These are phyloP conservation scores for Edolisoma coerulescens DNA, from an alignment of 2,113 vertebrate genomes.

Conservation along the genomic window DNA sequence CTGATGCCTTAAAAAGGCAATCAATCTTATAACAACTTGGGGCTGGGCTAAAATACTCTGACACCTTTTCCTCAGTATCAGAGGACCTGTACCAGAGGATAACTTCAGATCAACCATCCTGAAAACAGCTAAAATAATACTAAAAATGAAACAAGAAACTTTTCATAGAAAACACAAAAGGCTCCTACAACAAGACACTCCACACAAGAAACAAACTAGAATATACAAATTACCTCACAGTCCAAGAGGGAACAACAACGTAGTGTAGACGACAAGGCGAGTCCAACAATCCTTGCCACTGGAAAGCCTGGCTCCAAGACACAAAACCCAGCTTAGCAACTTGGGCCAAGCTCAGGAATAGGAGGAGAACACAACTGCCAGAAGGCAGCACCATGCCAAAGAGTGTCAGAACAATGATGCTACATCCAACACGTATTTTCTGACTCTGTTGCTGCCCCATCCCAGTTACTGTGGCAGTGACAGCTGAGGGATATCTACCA, in stretches of 20 bases:
- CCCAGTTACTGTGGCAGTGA: background rate
- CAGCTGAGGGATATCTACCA: background rate
- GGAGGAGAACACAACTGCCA: background rate
- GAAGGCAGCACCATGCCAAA: background rate
- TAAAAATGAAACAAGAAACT: background rate
- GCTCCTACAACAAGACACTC: background rate
- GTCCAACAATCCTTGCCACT: background rate
- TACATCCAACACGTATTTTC: fast-evolving
- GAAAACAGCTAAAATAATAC: background rate
- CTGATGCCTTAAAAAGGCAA: background rate
- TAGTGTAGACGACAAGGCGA: background rate
- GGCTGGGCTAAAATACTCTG: background rate
- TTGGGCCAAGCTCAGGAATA: background rate
- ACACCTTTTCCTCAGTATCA: background rate
- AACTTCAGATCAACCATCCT: background rate
- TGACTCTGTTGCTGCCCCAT: too few species aligned
- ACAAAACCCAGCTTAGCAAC: background rate
- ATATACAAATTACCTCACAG: background rate
- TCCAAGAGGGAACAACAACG: background rate
- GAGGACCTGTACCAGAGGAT: background rate
- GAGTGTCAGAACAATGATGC: background rate
- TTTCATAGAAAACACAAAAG: background rate
- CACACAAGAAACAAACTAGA: background rate
- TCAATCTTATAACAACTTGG: background rate
- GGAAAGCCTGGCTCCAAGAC: background rate